Conservation (phyloP, 2,113 vertebrate genomes). For the Epinephelus fuscoguttatus region DNA sequence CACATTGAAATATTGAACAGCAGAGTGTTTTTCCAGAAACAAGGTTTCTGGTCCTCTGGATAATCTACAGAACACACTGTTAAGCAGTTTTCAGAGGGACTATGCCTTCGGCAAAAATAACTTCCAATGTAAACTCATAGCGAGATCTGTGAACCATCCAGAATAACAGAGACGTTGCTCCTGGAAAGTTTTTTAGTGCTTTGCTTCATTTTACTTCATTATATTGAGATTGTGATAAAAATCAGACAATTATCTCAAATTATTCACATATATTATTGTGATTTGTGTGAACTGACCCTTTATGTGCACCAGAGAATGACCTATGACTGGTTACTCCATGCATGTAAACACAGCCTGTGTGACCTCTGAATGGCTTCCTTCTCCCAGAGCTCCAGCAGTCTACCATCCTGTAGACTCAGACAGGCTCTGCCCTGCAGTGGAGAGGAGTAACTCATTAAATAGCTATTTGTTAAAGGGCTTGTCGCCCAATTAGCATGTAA, state of each 20-base stretch:
- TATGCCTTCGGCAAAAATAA: background rate
- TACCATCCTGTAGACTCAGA: slow-evolving; percentile 14
- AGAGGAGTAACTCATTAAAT: slow-evolving; percentile 53
- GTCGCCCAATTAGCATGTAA: slow-evolving; percentile 79
- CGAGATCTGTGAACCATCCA: background rate
- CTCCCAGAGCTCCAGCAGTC: background rate
- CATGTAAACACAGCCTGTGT: slow-evolving; percentile 3
- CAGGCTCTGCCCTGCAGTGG: slow-evolving; percentile 26
- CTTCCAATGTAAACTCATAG: background rate
- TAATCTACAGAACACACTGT: background rate
- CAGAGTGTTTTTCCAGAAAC: background rate
- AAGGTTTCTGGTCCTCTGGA: background rate
- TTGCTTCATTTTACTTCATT: background rate
- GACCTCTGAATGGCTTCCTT: slow-evolving; percentile 35
- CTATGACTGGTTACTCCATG: background rate
- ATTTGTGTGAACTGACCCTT: slow-evolving; percentile 3
- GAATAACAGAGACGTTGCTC: background rate
- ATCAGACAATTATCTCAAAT: background rate
- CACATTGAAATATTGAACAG: background rate
- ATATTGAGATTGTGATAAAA: background rate
- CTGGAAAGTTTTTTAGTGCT: background rate
- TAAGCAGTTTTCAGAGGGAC: background rate
- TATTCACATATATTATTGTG: background rate
- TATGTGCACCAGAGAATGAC: background rate
- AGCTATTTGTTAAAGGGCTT: slow-evolving; percentile 70